Conservation (phyloP, 2,113 vertebrate genomes). For the Grantiella picta region DNA sequence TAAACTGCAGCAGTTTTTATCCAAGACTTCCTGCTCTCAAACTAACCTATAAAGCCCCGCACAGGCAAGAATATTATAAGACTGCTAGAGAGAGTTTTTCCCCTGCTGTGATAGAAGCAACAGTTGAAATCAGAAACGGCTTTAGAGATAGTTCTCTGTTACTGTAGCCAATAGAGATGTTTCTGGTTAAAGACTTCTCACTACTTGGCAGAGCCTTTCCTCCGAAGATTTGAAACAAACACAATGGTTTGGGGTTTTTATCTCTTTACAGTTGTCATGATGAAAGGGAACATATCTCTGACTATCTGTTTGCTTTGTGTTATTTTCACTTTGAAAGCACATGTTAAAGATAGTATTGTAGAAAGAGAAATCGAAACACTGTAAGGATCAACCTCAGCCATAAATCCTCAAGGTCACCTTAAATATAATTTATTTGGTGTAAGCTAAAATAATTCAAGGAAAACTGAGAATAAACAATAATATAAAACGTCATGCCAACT, state of each 20-base stretch:
- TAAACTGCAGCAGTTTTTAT: background rate
- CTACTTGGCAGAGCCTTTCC: background rate
- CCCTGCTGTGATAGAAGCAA: background rate
- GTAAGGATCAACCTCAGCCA: background rate
- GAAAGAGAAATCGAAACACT: background rate
- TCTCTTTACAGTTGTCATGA: background rate
- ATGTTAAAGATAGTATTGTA: background rate
- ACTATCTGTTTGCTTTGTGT: background rate
- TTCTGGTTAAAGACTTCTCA: background rate
- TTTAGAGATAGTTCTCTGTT: background rate
- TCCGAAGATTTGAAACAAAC: background rate
- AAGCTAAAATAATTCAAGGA: background rate
- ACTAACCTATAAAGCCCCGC: background rate
- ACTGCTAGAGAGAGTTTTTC: background rate
- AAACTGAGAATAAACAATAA: background rate
- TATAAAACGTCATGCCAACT: background rate
- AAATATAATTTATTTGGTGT: background rate
- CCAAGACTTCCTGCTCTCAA: background rate
- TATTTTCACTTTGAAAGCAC: background rate
- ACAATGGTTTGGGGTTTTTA: background rate
- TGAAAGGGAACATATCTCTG: background rate
- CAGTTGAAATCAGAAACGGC: background rate
- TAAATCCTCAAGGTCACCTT: background rate
- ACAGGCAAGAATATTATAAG: background rate
- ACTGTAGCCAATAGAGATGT: background rate